Percentiles rank a stretch among this genome's conserved stretches.
Conservation (phyloP, 2,888 invertebrate genomes). For the Spisula subtruncata region DNA sequence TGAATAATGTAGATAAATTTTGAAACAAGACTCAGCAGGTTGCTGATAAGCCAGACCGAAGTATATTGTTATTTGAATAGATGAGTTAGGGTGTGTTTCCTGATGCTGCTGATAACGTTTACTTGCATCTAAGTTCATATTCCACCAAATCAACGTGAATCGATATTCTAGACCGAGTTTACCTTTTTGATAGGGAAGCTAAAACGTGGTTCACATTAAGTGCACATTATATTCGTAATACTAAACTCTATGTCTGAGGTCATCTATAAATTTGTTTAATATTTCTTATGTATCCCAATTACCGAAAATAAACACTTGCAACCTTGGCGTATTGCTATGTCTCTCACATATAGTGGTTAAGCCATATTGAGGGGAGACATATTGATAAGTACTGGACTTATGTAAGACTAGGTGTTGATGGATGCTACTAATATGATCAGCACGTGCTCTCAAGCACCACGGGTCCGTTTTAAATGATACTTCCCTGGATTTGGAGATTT, state of each 20-base stretch:
- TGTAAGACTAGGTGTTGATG: background rate
- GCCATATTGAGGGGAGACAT: too few relatives aligned
- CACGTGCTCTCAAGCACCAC: too few relatives aligned
- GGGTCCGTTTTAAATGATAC: too few relatives aligned
- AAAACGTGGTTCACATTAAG: background rate
- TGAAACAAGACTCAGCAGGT: conserved; percentile 37
- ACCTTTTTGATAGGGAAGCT: background rate
- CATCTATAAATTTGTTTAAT: background rate
- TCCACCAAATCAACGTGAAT: conserved; percentile 4
- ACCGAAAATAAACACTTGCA: background rate
- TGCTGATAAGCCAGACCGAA: conserved; percentile 44
- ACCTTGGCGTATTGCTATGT: background rate
- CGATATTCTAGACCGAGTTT: background rate
- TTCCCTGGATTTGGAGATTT: too few relatives aligned
- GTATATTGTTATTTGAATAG: conserved; percentile 51
- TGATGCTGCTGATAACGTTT: conserved; percentile 25
- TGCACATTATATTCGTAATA: background rate
- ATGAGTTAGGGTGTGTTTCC: conserved; percentile 41
- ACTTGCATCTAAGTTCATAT: conserved; percentile 40
- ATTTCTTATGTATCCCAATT: background rate
- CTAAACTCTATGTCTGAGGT: background rate
- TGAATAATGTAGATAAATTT: conserved; percentile 30
- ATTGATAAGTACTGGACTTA: background rate
- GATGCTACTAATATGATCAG: too few relatives aligned
- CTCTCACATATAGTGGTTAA: background rate